A percentile compares a stretch with the other conserved stretches of the same genome.
Evolutionary conservation across 2,888 invertebrate genomes (phyloP).

Genomic region (Cephus runcator): DNA sequence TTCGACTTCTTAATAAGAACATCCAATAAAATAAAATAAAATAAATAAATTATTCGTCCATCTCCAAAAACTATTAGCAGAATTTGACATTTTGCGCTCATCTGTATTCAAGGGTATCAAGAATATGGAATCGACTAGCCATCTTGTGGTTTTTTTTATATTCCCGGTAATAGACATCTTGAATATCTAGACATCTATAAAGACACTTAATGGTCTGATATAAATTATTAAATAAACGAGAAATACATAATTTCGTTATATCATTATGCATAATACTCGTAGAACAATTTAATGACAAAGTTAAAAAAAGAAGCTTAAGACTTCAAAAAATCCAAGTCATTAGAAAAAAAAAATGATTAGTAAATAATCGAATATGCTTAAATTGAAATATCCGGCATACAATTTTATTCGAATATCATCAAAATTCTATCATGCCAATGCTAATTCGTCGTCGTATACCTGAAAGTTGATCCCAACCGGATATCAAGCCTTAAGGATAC

Average conservation of each 20-base stretch:
- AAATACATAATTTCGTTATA: not conserved
- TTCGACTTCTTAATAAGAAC: not conserved
- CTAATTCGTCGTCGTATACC: not conserved
- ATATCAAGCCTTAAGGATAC: not conserved
- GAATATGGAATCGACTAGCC: not conserved
- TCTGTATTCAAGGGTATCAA: constrained; percentile 2
- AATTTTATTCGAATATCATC: not conserved
- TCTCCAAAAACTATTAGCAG: not conserved
- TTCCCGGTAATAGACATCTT: not conserved
- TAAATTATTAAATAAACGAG: not conserved
- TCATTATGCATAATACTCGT: not conserved
- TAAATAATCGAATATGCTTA: not conserved
- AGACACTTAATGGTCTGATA: not conserved
- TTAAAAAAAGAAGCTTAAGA: not conserved
- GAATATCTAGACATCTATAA: not conserved
- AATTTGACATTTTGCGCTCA: not conserved
- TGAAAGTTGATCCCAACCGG: not conserved
- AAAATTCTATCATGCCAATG: not conserved
- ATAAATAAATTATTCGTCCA: not conserved
- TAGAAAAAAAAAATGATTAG: not conserved
- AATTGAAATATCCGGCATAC: not conserved
- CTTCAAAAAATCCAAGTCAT: no score
- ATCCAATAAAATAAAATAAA: not conserved
- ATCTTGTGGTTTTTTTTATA: not conserved
- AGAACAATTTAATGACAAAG: not conserved